phyloP scores from a whole-genome alignment of 2,888 invertebrate genomes.

The Lapara coniferarum region DNA sequence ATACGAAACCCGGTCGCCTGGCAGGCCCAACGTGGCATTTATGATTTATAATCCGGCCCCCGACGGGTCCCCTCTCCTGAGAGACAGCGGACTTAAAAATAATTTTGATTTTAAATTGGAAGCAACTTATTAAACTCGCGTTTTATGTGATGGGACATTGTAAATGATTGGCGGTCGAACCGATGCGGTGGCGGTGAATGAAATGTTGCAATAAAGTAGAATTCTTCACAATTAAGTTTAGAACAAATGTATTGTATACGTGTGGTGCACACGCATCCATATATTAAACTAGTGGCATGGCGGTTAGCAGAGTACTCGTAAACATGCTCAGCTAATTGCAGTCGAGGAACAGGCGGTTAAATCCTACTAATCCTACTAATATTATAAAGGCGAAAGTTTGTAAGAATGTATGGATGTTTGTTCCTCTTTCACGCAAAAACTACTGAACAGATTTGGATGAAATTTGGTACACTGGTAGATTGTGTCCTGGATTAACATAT shows the following conservation, averaged over 20 bases:
- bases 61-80: constrained; percentile 70
- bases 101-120: constrained; percentile 79
- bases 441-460: no score
- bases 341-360: neutral
- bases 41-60: constrained; percentile 80
- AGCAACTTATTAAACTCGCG: constrained; percentile 70
- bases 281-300: neutral
- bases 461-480: no score
- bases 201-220: neutral
- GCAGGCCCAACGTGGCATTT: constrained; percentile 74
- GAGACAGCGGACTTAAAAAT: constrained; percentile 74
- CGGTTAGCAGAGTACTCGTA: constrained; percentile 1
- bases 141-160: constrained; percentile 66
- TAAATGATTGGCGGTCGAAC: constrained; percentile 50
- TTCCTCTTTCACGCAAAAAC: no score
- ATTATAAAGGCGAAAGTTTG: no score
- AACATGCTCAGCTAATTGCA: constrained; percentile 2
- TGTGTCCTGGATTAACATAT: no score
- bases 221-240: neutral
- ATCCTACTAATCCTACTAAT: no score
- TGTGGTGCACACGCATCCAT: neutral
- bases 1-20: constrained; percentile 63
- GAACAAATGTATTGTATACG: neutral
- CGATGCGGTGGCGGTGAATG: neutral
- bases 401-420: no score